Base-by-base conservation (phyloP, 2,113 vertebrate species). In the Montifringilla adamsi region DNA sequence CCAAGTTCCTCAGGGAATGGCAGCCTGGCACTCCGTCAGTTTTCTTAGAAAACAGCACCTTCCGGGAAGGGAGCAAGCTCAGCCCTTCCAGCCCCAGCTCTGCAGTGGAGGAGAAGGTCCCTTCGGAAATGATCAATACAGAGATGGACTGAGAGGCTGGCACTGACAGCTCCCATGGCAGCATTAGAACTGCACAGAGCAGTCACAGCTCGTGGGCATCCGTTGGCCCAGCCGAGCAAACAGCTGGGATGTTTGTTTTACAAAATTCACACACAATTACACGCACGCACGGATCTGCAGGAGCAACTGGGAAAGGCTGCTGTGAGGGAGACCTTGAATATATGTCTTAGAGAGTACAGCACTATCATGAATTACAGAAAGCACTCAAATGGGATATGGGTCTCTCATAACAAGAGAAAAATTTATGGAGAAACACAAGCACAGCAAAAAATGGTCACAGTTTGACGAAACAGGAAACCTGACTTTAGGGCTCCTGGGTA, bases 321-420 rank as follows among this genome's bases (percentile, higher is more conserved):
- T 67, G 66, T 39, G 74, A 78, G 62, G 66, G 46, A 67, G 24
- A 50, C 20, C 47, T 52, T 63, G 77, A 46, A 11, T 12, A 7
- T 0, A 0, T 4, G 18, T 14, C 44, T 3, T 2, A 11, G 18
- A 21, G 0, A n/a, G 47, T 2, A 7, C 46, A 44, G 93, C 3
- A 3, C 62, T n/a, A 1, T 2, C 24, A 30, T 4, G 58, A 67
- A 9, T 37, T 35, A 27, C 60, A 63, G 11, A 6, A n/a, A 28
- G 50, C 37, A 43, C 50, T 77, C 21, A 22, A 10, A 50, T 2
- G 28, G 63, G 53, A 30, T 20, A 11, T 76, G 24, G 46, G 53
- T 62, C 22, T 91, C 31, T 44, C 24, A 24, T 4, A 82, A 37
- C 0, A 46, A 31, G 18, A 35, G 37, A 37, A 76, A 44, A n/a